phyloP scores from a whole-genome alignment of 92 coral and sea anemone genomes.

The Porites divaricata region DNA sequence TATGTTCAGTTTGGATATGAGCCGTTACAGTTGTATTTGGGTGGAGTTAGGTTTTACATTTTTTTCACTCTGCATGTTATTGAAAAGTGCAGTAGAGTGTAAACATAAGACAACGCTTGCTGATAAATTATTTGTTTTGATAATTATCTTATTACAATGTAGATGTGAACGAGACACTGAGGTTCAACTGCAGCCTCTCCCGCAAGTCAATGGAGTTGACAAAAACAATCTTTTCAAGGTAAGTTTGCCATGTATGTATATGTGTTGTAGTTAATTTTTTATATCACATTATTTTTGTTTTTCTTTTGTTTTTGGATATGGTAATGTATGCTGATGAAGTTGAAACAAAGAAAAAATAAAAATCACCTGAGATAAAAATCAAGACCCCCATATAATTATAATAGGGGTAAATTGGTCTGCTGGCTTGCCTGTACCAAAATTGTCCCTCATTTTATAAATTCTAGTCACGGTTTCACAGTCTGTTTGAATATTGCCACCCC shows the following conservation, averaged over 20 bases:
- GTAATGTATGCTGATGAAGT: neutral
- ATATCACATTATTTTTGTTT: no score
- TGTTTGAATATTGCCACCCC: no score
- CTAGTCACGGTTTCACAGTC: no score
- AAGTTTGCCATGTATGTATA: neutral
- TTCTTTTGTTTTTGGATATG: neutral
- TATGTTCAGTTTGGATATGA: no score
- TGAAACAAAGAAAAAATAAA: no score
- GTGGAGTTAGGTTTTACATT: neutral
- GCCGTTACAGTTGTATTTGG: no score
- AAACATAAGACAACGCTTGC: neutral
- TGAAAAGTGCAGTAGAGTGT: neutral
- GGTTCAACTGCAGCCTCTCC: conserved; percentile 55
- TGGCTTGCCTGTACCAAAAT: no score
- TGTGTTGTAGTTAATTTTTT: no score
- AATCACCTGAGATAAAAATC: no score
- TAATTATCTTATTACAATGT: neutral
- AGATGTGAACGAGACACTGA: conserved; percentile 90
- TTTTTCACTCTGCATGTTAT: neutral
- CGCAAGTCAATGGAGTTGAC: conserved; percentile 71
- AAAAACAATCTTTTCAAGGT: conserved; percentile 80
- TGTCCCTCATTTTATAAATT: no score
- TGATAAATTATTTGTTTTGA: neutral
- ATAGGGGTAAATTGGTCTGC: no score
- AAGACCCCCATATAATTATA: no score